Conservation (phyloP, 2,888 invertebrate species). For the Dasypolia templi region DNA sequence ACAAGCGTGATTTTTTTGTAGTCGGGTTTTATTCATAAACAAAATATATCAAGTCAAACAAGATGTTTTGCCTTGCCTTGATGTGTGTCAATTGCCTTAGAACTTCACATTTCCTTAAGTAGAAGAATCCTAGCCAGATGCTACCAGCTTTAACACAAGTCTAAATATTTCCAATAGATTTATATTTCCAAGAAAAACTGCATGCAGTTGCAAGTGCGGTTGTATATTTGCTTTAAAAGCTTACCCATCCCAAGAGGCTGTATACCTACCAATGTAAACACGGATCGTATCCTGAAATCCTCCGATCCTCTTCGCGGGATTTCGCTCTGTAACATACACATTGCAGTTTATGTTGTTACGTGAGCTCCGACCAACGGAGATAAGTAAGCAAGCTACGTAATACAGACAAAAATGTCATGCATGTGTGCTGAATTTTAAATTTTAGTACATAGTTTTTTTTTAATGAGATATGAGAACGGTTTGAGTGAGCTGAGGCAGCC, state of each 20-base stretch:
- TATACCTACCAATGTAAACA: conserved; percentile 61
- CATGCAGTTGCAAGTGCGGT: conserved; percentile 33
- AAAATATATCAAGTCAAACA: not conserved
- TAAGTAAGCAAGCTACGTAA: conserved; percentile 72
- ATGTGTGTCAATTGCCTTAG: not conserved
- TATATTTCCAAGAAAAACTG: conserved; percentile 40
- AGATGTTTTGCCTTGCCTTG: no score
- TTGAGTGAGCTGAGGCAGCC: not conserved
- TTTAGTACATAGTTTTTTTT: conserved; percentile 32
- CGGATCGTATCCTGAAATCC: conserved; percentile 62
- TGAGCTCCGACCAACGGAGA: conserved; percentile 63
- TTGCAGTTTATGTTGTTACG: conserved; percentile 74
- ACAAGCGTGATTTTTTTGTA: no score
- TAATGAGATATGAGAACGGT: conserved; percentile 17
- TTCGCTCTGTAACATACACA: conserved; percentile 70
- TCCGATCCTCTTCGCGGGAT: conserved; percentile 63
- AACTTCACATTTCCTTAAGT: not conserved
- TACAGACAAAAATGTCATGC: conserved; percentile 65
- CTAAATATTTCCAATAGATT: conserved; percentile 46
- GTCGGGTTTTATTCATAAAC: no score
- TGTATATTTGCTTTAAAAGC: conserved; percentile 62
- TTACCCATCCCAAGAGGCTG: conserved; percentile 56
- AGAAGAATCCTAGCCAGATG: not conserved
- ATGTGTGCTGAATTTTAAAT: conserved; percentile 70
- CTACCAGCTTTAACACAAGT: conserved; percentile 11